phyloP scores from a whole-genome alignment of 30 jellyfish, hydroid and myxozoan species.

The Chrysaora quinquecirrha region DNA sequence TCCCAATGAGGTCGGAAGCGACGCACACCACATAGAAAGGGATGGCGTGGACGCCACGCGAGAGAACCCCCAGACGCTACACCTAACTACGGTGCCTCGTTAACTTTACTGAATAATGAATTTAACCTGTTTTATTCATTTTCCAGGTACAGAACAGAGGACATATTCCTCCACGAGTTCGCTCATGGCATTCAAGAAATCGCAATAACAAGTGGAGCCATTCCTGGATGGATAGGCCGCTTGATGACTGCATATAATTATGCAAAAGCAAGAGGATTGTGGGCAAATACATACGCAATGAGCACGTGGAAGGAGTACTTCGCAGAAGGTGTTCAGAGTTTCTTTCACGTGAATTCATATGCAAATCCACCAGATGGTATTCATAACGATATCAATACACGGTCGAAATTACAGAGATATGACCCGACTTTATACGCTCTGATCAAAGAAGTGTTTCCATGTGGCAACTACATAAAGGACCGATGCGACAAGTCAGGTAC shows the following conservation, averaged over 20 bases:
- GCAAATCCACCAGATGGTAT: slow-evolving; percentile 72
- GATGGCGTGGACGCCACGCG: too few species aligned
- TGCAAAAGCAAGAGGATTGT: slow-evolving; percentile 67
- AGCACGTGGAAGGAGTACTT: slow-evolving; percentile 80
- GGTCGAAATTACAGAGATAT: slow-evolving; percentile 53
- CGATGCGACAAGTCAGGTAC: slow-evolving; percentile 72
- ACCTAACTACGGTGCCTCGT: too few species aligned
- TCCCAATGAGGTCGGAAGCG: too few species aligned
- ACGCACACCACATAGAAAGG: too few species aligned
- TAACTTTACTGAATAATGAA: too few species aligned
- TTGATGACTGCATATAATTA: slow-evolving; percentile 62
- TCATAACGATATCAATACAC: slow-evolving; percentile 68
- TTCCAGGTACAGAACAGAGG: slow-evolving; percentile 70
- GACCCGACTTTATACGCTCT: slow-evolving; percentile 69
- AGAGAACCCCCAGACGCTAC: too few species aligned
- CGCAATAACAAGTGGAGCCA: slow-evolving; percentile 72
- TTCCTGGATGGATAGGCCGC: slow-evolving; percentile 71
- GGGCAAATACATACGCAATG: slow-evolving; percentile 87
- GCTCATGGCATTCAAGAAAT: slow-evolving; percentile 80
- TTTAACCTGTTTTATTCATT: background rate
- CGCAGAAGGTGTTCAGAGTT: slow-evolving; percentile 86
- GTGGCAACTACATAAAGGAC: slow-evolving; percentile 64
- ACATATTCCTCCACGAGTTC: slow-evolving; percentile 80
- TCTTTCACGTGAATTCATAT: slow-evolving; percentile 66
- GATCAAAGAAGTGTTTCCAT: slow-evolving; percentile 78